Percentiles rank a stretch among this genome's conserved stretches.
Evolutionary conservation across 2,797 vertebrate species (phyloP).

Genomic region (Oreonectes daqikongensis): DNA sequence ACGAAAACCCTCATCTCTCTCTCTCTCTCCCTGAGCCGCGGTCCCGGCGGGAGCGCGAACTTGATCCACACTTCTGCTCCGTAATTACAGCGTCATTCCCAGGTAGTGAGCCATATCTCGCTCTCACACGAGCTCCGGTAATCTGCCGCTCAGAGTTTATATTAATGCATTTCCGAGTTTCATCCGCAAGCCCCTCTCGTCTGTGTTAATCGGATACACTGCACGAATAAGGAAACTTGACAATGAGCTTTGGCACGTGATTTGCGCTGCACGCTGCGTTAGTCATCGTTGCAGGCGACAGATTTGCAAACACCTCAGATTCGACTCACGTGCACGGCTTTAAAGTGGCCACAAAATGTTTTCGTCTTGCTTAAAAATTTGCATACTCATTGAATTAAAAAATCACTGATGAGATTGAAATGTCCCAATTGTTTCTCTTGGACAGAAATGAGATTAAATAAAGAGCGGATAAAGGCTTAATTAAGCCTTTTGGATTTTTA

Average conservation of each 20-base stretch:
- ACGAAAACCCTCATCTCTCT: slow-evolving; percentile 39
- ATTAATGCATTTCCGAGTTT: slow-evolving; percentile 30
- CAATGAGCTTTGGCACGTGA: slow-evolving; percentile 16
- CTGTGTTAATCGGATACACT: slow-evolving; percentile 27
- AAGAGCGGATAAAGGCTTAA: not conserved
- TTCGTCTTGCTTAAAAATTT: not conserved
- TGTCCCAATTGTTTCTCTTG: not conserved
- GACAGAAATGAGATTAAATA: not conserved
- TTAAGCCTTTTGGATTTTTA: not conserved
- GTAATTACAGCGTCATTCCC: slow-evolving; percentile 49
- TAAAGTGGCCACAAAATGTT: not conserved
- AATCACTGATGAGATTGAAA: not conserved
- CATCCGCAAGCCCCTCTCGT: not conserved
- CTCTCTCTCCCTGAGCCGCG: slow-evolving; percentile 12
- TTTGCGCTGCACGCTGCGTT: not conserved
- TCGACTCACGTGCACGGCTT: not conserved
- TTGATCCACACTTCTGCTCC: slow-evolving; percentile 37
- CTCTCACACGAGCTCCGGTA: slow-evolving; percentile 24
- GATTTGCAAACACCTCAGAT: slow-evolving; percentile 10
- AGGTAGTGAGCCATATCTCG: slow-evolving; percentile 38
- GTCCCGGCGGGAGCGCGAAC: slow-evolving; percentile 30
- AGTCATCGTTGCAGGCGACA: not conserved
- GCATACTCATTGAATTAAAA: not conserved
- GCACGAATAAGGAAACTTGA: slow-evolving; percentile 20
- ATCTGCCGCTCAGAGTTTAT: slow-evolving; percentile 39